Evolutionary conservation across 2,797 vertebrate genomes (phyloP).

Genomic region (Hippopotamyrus pictus): DNA sequence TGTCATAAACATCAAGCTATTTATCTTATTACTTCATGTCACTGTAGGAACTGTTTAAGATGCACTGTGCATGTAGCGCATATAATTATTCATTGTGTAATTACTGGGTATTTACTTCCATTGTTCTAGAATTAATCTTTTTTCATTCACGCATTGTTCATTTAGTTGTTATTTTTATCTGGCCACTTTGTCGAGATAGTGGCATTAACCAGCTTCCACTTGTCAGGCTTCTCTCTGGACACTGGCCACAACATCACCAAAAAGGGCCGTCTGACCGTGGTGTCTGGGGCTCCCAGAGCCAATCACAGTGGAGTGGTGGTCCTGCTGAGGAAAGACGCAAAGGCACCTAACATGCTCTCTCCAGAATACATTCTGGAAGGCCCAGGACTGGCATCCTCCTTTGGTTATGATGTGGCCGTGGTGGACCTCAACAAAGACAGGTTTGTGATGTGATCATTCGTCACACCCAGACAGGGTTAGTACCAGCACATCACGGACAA

Average conservation of each 20-base stretch:
- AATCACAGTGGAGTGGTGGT: conserved; percentile 88
- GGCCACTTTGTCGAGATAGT: neutral
- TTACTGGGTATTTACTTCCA: neutral
- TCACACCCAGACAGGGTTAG: neutral
- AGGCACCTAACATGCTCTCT: conserved; percentile 23
- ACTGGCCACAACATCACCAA: conserved; percentile 73
- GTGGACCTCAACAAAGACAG: conserved; percentile 85
- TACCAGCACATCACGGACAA: neutral
- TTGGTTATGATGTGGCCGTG: conserved; percentile 89
- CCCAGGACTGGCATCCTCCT: conserved; percentile 87
- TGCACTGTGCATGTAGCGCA: conserved; percentile 6
- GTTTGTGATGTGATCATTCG: conserved; percentile 52
- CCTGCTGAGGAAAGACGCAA: conserved; percentile 65
- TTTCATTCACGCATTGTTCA: neutral
- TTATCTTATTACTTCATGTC: neutral
- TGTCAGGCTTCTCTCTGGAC: conserved; percentile 88
- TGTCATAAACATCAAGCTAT: neutral
- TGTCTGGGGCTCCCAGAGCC: conserved; percentile 89
- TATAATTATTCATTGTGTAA: neutral
- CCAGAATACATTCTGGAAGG: conserved; percentile 76
- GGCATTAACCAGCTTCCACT: neutral
- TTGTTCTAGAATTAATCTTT: neutral
- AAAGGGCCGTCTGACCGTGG: conserved; percentile 75
- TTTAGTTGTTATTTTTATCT: neutral
- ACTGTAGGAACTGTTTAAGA: neutral